These are phyloP conservation scores for Philereme transversata DNA, from an alignment of 2,888 invertebrate genomes.

Conservation along the genomic window DNA sequence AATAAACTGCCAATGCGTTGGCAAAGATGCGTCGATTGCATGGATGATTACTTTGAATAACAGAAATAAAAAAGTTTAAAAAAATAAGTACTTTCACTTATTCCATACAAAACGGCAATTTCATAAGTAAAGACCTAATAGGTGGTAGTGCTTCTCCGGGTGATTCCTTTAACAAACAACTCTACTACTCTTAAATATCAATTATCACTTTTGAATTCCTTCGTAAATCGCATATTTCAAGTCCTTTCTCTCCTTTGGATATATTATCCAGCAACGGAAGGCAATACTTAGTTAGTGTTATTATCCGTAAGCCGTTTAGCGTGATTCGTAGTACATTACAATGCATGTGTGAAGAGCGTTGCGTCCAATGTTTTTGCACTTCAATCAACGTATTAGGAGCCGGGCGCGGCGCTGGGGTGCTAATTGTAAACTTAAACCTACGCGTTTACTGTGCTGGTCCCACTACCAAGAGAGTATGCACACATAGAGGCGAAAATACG, in stretches of 20 bases:
- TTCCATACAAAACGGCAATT: too few species aligned
- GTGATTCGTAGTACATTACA: slow-evolving; percentile 12
- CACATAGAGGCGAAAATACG: neutral
- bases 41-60: too few species aligned
- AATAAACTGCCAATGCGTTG: too few species aligned
- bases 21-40: too few species aligned
- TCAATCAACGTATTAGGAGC: slow-evolving; percentile 79
- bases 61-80: too few species aligned
- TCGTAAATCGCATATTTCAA: too few species aligned
- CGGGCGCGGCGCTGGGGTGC: slow-evolving; percentile 50
- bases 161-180: too few species aligned
- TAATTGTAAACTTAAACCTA: slow-evolving; percentile 48
- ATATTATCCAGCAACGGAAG: neutral
- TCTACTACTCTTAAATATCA: too few species aligned
- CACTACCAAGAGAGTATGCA: neutral
- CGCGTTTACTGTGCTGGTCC: slow-evolving; percentile 10
- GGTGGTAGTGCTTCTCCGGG: too few species aligned
- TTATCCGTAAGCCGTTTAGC: slow-evolving; percentile 26
- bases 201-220: too few species aligned
- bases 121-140: too few species aligned
- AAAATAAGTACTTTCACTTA: too few species aligned
- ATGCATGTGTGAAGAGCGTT: slow-evolving; percentile 29
- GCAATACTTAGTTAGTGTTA: slow-evolving; percentile 26
- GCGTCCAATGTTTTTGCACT: slow-evolving; percentile 71
- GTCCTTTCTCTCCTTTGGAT: neutral